Conservation (phyloP, 2,113 vertebrate genomes). For the Rousettus leschenaultii region DNA sequence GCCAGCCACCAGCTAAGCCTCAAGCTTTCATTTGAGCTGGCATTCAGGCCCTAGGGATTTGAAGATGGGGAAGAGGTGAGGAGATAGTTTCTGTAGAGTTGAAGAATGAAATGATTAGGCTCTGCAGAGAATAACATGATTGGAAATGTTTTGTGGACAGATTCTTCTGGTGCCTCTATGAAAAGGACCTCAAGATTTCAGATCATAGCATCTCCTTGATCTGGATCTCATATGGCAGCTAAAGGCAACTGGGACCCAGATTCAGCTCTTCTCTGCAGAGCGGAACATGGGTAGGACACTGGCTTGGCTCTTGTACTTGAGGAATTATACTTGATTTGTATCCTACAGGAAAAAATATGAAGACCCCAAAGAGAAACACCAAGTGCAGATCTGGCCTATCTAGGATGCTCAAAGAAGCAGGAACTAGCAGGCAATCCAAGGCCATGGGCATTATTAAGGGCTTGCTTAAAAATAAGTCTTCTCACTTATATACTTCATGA, state of each 20-base stretch:
- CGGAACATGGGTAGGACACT: background rate
- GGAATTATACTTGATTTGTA: background rate
- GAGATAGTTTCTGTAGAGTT: background rate
- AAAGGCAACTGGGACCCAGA: background rate
- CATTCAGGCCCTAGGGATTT: background rate
- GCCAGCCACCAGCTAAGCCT: background rate
- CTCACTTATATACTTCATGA: background rate
- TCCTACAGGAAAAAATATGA: background rate
- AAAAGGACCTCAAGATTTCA: background rate
- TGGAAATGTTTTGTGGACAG: background rate
- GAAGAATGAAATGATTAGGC: background rate
- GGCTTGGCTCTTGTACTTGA: background rate
- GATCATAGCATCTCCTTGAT: background rate
- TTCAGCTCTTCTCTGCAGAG: background rate
- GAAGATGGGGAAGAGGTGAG: background rate
- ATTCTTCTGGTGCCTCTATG: background rate
- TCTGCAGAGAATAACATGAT: background rate
- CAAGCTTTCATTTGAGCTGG: background rate
- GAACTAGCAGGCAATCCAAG: background rate
- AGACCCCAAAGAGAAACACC: background rate
- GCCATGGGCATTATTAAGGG: background rate
- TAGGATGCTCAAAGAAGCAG: background rate
- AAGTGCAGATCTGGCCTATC: background rate
- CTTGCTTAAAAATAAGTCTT: background rate
- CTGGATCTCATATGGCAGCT: background rate